phyloP scores from a whole-genome alignment of 1,140 invertebrate genomes.

The Pollicipes pollicipes region DNA sequence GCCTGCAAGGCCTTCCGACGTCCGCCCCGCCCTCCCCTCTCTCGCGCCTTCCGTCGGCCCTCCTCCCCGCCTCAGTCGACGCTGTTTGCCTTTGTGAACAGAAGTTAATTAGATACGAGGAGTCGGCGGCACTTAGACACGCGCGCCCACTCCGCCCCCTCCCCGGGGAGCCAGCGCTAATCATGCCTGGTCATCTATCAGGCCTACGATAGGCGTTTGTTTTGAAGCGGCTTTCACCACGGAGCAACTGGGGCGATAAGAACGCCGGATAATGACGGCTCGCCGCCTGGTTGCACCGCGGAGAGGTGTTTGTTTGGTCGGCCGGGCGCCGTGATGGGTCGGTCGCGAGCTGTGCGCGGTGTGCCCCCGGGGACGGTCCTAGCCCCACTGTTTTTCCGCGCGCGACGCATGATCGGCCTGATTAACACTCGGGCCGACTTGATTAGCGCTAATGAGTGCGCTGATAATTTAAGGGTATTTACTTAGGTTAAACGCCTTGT shows the following conservation, averaged over 20 bases:
- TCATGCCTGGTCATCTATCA: background rate
- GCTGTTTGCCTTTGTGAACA: background rate
- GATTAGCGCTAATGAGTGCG: background rate
- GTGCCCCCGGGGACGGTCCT: background rate
- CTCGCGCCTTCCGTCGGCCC: background rate
- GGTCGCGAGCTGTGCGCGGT: too few species aligned
- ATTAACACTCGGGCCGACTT: background rate
- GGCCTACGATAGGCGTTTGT: background rate
- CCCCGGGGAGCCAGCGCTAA: background rate
- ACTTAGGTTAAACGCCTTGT: background rate
- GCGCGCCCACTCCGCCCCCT: background rate
- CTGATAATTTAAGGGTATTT: slow-evolving; percentile 2
- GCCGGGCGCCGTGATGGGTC: background rate
- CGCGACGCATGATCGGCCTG: background rate
- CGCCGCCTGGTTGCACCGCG: background rate
- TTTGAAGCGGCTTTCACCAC: background rate
- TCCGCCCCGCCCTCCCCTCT: too few species aligned
- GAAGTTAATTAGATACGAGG: background rate
- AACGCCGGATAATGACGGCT: background rate
- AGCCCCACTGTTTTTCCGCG: background rate
- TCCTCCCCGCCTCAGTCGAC: background rate
- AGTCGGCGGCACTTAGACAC: slow-evolving; percentile 1
- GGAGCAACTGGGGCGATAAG: background rate
- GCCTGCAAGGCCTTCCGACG: too few species aligned
- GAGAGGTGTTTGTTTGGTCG: background rate